Percentiles rank a stretch among this genome's conserved stretches.
Evolutionary conservation across 2,797 vertebrate species (phyloP).

Genomic region (Cyclopterus lumpus): DNA sequence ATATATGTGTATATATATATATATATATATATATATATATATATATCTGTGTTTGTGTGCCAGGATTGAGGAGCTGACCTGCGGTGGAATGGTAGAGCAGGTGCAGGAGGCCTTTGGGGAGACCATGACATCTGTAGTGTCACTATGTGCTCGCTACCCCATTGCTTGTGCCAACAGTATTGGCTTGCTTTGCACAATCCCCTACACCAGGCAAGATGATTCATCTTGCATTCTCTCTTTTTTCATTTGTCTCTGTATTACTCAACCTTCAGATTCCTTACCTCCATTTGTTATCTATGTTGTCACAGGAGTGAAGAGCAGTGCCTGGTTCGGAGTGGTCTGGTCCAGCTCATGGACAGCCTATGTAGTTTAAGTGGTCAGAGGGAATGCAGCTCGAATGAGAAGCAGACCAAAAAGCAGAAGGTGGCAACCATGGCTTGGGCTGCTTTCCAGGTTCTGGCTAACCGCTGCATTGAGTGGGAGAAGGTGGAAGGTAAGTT

Average conservation of each 20-base stretch:
- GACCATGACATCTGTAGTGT: conserved; percentile 98
- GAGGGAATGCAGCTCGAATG: conserved; percentile 93
- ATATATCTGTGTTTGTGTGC: conserved; percentile 13
- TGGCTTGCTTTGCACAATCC: conserved; percentile 96
- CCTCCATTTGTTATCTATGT: conserved; percentile 6
- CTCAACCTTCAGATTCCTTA: conserved; percentile 13
- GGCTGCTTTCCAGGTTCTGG: conserved; percentile 98
- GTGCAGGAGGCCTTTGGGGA: conserved; percentile 99
- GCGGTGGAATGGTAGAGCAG: conserved; percentile 99
- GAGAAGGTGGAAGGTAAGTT: conserved; percentile 96
- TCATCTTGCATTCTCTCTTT: neutral
- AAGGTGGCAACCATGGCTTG: conserved; percentile 99
- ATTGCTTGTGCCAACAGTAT: conserved; percentile 99
- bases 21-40: neutral
- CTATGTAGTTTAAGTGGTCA: conserved; percentile 97
- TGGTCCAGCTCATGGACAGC: conserved; percentile 97
- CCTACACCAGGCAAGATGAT: conserved; percentile 92
- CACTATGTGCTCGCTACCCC: conserved; percentile 95
- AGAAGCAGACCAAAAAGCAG: conserved; percentile 98
- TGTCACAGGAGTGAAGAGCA: conserved; percentile 95
- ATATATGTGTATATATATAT: neutral
- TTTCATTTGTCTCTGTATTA: neutral
- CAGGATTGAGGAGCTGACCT: conserved; percentile 97
- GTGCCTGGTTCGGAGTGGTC: conserved; percentile 95
- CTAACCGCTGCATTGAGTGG: conserved; percentile 98